Conservation (phyloP, 1,140 invertebrate genomes). For the Eufriesea mexicana region DNA sequence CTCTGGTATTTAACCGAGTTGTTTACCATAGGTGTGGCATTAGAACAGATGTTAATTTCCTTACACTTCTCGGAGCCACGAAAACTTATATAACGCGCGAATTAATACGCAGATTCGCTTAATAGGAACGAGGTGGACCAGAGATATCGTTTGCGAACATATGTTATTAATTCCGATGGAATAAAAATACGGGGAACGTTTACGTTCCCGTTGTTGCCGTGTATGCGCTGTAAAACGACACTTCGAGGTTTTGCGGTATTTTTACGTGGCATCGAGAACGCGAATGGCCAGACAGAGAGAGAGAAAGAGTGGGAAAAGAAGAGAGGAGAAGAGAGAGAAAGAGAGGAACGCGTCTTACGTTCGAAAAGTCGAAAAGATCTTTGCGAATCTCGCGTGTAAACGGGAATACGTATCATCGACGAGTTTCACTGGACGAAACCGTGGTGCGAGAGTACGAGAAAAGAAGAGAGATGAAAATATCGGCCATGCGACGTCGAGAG, state of each 20-base stretch:
- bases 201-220: background rate
- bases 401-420: background rate
- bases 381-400: slow-evolving; percentile 10
- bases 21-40: slow-evolving; percentile 45
- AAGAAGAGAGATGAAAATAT: background rate
- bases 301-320: background rate
- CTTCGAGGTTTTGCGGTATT: slow-evolving; percentile 37
- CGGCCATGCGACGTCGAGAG: slow-evolving; percentile 1
- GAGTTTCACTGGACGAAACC: background rate
- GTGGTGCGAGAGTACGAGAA: background rate
- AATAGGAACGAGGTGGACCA: background rate
- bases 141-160: slow-evolving; percentile 10
- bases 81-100: slow-evolving; percentile 35
- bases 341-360: background rate
- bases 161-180: slow-evolving; percentile 28
- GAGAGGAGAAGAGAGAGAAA: background rate
- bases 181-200: slow-evolving; percentile 31
- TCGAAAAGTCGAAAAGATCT: background rate
- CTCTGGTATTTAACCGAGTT: background rate
- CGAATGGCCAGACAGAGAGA: background rate
- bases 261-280: slow-evolving; percentile 14
- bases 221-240: slow-evolving; percentile 13
- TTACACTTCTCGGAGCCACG: background rate
- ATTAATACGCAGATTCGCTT: slow-evolving; percentile 25
- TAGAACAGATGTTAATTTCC: slow-evolving; percentile 66